These are phyloP conservation scores for Zaprionus bogoriensis DNA, from an alignment of 2,888 invertebrate genomes.

Conservation along the genomic window DNA sequence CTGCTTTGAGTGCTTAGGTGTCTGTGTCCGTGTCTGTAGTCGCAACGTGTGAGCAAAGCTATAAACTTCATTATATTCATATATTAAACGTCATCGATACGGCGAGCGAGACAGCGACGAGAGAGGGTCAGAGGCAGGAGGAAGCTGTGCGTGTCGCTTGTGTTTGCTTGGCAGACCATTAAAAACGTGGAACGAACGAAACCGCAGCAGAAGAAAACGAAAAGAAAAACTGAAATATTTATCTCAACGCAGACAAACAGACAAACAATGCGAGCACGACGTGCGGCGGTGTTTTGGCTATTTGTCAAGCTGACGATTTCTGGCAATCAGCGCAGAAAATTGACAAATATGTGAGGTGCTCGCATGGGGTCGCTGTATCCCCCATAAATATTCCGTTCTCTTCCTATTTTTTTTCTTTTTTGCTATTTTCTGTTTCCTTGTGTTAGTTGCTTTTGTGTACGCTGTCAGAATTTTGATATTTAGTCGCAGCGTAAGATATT, in stretches of 20 bases:
- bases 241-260: slow-evolving; percentile 47
- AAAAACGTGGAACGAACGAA: slow-evolving; percentile 7
- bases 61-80: slow-evolving; percentile 67
- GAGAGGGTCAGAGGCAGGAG: background rate
- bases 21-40: background rate
- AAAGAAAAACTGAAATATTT: slow-evolving; percentile 52
- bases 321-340: slow-evolving; percentile 57
- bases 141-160: slow-evolving; percentile 24
- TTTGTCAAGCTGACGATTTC: slow-evolving; percentile 66
- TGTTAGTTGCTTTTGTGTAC: slow-evolving; percentile 38
- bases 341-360: slow-evolving; percentile 54
- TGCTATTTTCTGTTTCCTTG: too few relatives aligned
- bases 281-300: slow-evolving; percentile 62
- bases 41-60: slow-evolving; percentile 23
- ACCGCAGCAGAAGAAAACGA: slow-evolving; percentile 5
- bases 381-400: too few relatives aligned
- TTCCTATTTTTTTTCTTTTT: too few relatives aligned
- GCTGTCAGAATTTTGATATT: slow-evolving; percentile 65
- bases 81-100: slow-evolving; percentile 72
- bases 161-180: slow-evolving; percentile 41
- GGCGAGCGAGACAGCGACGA: slow-evolving; percentile 4
- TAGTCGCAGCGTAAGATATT: too few relatives aligned
- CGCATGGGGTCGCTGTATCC: background rate
- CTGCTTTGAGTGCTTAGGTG: slow-evolving; percentile 27
- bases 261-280: slow-evolving; percentile 55